A percentile compares a stretch with the other conserved stretches of the same genome.
phyloP scores from a whole-genome alignment of 2,113 vertebrate species.

The Marmota monax region DNA sequence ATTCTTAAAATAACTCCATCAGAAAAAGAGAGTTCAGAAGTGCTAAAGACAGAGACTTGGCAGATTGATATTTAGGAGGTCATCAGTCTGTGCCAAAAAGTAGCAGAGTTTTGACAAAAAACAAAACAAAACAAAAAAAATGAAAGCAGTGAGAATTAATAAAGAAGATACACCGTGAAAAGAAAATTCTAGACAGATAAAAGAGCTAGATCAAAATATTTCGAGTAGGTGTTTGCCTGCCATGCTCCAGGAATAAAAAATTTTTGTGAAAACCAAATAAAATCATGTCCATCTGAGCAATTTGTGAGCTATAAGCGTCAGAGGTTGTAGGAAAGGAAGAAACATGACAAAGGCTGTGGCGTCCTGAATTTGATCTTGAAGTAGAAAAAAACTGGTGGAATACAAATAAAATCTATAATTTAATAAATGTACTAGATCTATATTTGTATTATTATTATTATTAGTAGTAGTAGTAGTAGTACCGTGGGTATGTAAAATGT shows the following conservation, averaged over 20 bases:
- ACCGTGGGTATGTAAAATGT: background rate
- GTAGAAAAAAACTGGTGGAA: background rate
- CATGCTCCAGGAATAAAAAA: background rate
- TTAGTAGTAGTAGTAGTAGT: background rate
- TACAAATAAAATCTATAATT: background rate
- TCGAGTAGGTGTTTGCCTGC: background rate
- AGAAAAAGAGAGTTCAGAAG: background rate
- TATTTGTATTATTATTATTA: background rate
- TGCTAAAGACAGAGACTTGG: background rate
- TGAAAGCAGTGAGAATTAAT: background rate
- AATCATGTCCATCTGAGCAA: background rate
- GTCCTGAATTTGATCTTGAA: background rate
- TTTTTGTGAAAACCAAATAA: conserved; percentile 11
- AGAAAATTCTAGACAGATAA: background rate
- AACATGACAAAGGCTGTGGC: background rate
- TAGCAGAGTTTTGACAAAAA: background rate
- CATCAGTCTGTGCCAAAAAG: background rate
- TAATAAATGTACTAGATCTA: background rate
- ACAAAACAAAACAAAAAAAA: background rate
- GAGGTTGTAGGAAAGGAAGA: background rate
- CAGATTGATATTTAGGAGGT: background rate
- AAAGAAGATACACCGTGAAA: background rate
- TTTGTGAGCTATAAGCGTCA: background rate
- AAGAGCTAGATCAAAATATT: background rate
- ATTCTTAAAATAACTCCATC: background rate